Conservation (phyloP, 2,113 vertebrate genomes). For the Lepisosteus oculatus region DNA sequence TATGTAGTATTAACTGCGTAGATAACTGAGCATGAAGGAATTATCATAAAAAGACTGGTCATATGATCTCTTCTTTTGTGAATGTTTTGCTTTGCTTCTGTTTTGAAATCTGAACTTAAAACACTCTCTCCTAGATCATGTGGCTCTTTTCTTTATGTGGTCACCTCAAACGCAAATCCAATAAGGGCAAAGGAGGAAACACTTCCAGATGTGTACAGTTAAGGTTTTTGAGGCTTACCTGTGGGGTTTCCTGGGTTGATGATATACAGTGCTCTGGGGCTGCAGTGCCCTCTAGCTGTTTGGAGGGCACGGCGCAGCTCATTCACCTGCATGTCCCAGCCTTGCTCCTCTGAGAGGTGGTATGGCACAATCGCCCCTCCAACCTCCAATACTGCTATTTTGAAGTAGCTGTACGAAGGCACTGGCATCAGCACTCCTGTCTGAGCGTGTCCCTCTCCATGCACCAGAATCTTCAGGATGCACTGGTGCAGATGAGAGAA, state of each 20-base stretch:
- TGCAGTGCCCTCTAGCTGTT: constrained; percentile 44
- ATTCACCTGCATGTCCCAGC: constrained; percentile 55
- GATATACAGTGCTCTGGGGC: constrained; percentile 58
- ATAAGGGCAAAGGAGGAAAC: background rate
- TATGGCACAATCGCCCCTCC: constrained; percentile 51
- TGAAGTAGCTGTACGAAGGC: constrained; percentile 31
- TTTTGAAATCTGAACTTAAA: too few relatives aligned
- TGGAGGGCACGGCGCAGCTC: constrained; percentile 51
- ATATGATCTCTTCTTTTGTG: too few relatives aligned
- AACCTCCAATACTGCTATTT: background rate
- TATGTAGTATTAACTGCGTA: too few relatives aligned
- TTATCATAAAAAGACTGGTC: too few relatives aligned
- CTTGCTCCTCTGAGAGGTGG: constrained; percentile 53
- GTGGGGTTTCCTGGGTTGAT: constrained; percentile 69
- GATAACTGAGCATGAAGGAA: too few relatives aligned
- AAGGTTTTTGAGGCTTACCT: constrained; percentile 37
- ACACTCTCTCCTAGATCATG: too few relatives aligned
- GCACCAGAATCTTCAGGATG: constrained; percentile 47
- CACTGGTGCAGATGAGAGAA: constrained; percentile 34
- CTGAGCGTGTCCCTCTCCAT: constrained; percentile 23
- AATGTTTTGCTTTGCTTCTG: too few relatives aligned
- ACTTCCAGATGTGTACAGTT: too few relatives aligned
- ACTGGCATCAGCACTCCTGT: constrained; percentile 55
- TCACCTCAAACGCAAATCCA: too few relatives aligned
- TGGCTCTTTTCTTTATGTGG: too few relatives aligned